Evolutionary conservation across 2,113 vertebrate species (phyloP), one percentile per base, ranked within the genome.

Genomic region (Myodes glareolus): DNA sequence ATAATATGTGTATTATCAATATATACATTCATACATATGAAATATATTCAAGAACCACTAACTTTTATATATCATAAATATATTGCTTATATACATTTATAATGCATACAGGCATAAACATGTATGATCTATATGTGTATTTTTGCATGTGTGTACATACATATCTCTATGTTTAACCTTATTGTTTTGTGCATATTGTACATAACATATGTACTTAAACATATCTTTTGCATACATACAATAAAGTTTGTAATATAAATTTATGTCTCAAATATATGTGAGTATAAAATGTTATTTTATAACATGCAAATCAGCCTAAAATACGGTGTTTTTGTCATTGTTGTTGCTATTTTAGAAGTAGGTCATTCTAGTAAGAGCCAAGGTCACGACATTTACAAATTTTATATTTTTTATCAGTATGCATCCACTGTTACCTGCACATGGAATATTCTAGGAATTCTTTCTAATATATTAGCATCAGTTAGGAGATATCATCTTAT

Each of bases 311-410:
- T 90, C 72, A 52, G 65, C 73, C 52, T 85, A 42, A 82, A 73
- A 16, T 7, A 42, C 91, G 58, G 42, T 67, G 72, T 25, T 73
- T 73, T 72, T 8, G 42, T 17, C 12, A 33, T 7, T 50, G 4
- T 3, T 67, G 29, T 11, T 67, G 73, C 61, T n/a, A 27, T 93
- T 84, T 94, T 73, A 75, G 27, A 97, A 72, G 45, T 23, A 76
- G 5, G 7, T 63, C 3, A 42, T 94, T 90, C 80, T 90, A 75
- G 67, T 61, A 42, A 93, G 63, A 92, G 16, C 45, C 75, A 3
- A 86, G 45, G 94, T 36, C 92, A 58, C 14, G 89, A 36, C 84
- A 90, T 80, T 80, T 72, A 76, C 85, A 85, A 80, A 89, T 39
- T 95, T 88, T 80, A 77, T 90, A 94, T n/a, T 87, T 93, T 76